Evolutionary conservation across 2,797 vertebrate genomes (phyloP), one percentile per base, ranked within the genome.

Genomic region (Echiichthys vipera): DNA sequence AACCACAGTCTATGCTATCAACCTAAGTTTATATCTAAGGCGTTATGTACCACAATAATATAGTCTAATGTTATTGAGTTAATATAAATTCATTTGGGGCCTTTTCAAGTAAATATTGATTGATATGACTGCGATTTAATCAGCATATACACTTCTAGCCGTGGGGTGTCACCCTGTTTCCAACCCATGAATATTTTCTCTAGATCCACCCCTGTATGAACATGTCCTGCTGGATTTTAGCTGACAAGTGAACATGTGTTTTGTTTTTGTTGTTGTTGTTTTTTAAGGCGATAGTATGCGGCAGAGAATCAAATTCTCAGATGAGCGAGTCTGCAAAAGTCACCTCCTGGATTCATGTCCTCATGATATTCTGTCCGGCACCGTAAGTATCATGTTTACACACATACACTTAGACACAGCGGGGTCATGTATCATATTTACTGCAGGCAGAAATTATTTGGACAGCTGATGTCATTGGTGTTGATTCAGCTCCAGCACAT

Each of bases 321-420:
- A 99, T 86, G 98, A 99, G 71, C 94, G 97, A 88, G 98, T 99
- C 63, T 99, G 98, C 92, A 99, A 99, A 95, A 99, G 98, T 92
- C 98, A 99, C 80, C 96, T 99, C 58, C 95, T 99, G 91, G 98
- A 98, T 92, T 99, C 97, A 66, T 99, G 98, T 89, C 98, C 98
- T 67, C 97, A 99, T 36, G 98, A 99, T 88, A 99, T 99, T 71
- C 95, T 99, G 77, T 98, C 97, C 78, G 98, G 98, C 94, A 99
- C 98, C 36, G 98, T 99, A 93, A 78, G 97, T 97, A 91, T 78
- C 22, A 51, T 32, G 32, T 20, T 50, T 40, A 27, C 11, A 45
- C 2, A 29, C n/a, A 20, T 3, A 58, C 17, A 15, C 7, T 27
- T 8, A 30, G 4, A 46, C 32, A 13, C 2, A 9, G 3, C 5